phyloP scores from a whole-genome alignment of 2,113 vertebrate genomes.

The Redunca redunca region DNA sequence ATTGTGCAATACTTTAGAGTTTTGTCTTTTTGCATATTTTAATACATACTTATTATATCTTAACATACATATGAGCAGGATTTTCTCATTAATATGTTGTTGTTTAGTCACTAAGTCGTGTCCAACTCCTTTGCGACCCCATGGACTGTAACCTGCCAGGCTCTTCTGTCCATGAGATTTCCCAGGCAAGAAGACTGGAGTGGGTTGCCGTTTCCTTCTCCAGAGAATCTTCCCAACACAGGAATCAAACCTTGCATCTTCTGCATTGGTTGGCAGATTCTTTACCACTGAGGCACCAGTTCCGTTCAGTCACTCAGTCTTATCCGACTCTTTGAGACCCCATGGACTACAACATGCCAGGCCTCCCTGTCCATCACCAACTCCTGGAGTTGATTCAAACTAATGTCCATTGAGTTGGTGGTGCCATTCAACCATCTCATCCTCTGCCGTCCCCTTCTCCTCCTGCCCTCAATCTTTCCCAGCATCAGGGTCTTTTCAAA shows the following conservation, averaged over 20 bases:
- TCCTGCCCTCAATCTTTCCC: neutral
- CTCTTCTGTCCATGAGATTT: neutral
- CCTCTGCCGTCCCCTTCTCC: fast-evolving
- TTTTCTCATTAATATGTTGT: neutral
- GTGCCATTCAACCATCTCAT: neutral
- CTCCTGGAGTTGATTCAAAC: fast-evolving
- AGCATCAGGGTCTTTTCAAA: neutral
- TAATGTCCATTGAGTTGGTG: fast-evolving
- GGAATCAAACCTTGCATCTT: neutral
- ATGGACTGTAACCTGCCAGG: neutral
- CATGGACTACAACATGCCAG: neutral
- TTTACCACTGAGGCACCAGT: neutral
- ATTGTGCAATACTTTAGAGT: neutral
- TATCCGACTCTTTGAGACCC: fast-evolving
- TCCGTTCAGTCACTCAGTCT: neutral
- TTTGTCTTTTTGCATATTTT: neutral
- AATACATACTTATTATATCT: neutral
- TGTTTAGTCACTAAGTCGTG: neutral
- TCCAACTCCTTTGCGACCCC: neutral
- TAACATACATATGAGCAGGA: neutral
- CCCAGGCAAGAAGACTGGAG: neutral
- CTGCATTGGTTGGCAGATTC: neutral
- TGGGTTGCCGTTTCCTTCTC: neutral
- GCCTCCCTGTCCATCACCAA: neutral
- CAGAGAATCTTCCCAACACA: neutral